These are phyloP conservation scores for Gasterosteus nipponicus DNA, from an alignment of 2,113 vertebrate genomes.

Conservation along the genomic window DNA sequence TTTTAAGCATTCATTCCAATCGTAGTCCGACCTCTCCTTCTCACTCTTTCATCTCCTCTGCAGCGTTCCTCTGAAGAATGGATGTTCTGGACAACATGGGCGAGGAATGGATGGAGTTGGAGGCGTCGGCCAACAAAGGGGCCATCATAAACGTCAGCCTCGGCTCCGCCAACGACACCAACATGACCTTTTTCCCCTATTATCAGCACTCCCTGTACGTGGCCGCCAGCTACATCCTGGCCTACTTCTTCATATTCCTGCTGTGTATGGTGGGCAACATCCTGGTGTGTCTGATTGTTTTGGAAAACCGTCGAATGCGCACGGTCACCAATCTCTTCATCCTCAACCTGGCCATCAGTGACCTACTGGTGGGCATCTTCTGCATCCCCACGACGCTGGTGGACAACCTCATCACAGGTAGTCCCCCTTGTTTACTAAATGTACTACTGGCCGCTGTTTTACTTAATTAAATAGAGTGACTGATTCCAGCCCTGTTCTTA, in stretches of 20 bases:
- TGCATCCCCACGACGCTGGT: slow-evolving; percentile 86
- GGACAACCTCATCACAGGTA: slow-evolving; percentile 87
- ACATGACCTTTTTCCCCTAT: slow-evolving; percentile 78
- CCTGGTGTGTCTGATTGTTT: slow-evolving; percentile 84
- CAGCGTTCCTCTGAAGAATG: slow-evolving; percentile 44
- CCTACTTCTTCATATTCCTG: slow-evolving; percentile 85
- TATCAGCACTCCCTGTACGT: slow-evolving; percentile 83
- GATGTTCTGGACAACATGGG: slow-evolving; percentile 46
- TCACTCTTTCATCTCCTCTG: slow-evolving; percentile 19
- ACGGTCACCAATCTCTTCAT: slow-evolving; percentile 87
- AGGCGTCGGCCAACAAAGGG: slow-evolving; percentile 27
- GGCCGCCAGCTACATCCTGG: slow-evolving; percentile 78
- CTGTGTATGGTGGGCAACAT: slow-evolving; percentile 85
- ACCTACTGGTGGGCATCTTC: slow-evolving; percentile 87
- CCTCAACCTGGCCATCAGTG: slow-evolving; percentile 85
- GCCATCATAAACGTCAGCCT: slow-evolving; percentile 57
- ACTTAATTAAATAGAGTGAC: not conserved
- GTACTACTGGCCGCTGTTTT: not conserved
- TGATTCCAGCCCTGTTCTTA: not conserved
- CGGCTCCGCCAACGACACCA: slow-evolving; percentile 24
- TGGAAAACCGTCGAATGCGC: slow-evolving; percentile 82
- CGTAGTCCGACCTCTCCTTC: accelerated
- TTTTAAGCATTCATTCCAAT: too few relatives aligned
- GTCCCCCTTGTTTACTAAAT: not conserved
- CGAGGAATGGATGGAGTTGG: slow-evolving; percentile 52